Conservation (phyloP, 2,113 vertebrate genomes). For the Psilopogon haemacephalus region DNA sequence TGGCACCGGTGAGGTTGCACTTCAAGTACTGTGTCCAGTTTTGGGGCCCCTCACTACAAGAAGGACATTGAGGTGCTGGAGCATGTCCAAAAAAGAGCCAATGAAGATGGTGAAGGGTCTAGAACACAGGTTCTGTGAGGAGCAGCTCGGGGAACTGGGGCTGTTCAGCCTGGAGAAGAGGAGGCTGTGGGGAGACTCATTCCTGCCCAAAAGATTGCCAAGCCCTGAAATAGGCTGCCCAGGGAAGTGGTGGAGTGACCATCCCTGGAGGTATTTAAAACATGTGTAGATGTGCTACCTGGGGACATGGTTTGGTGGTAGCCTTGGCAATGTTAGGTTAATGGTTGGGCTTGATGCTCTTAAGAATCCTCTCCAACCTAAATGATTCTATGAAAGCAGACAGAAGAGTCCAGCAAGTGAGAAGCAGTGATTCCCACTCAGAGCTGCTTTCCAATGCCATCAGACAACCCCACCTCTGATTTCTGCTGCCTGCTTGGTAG, state of each 20-base stretch:
- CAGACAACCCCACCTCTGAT: not conserved
- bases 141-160: too few species aligned
- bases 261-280: not conserved
- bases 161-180: not conserved
- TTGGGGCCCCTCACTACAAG: too few species aligned
- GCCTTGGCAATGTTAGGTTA: not conserved
- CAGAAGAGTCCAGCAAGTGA: not conserved
- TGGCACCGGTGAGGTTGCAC: too few species aligned
- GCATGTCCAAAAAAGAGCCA: too few species aligned
- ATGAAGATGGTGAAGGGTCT: too few species aligned
- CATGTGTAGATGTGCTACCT: fast-evolving
- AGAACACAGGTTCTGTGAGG: too few species aligned
- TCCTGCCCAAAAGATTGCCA: not conserved
- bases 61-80: too few species aligned
- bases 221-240: not conserved
- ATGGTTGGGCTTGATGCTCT: not conserved
- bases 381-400: not conserved
- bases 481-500: not conserved
- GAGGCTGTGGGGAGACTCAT: not conserved
- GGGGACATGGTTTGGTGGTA: not conserved
- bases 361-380: not conserved
- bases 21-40: too few species aligned
- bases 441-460: not conserved
- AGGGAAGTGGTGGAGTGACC: not conserved
- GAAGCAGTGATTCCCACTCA: not conserved